Percentiles rank a stretch among this genome's conserved stretches.
phyloP scores from a whole-genome alignment of 2,797 vertebrate species.

The Sternotherus odoratus region DNA sequence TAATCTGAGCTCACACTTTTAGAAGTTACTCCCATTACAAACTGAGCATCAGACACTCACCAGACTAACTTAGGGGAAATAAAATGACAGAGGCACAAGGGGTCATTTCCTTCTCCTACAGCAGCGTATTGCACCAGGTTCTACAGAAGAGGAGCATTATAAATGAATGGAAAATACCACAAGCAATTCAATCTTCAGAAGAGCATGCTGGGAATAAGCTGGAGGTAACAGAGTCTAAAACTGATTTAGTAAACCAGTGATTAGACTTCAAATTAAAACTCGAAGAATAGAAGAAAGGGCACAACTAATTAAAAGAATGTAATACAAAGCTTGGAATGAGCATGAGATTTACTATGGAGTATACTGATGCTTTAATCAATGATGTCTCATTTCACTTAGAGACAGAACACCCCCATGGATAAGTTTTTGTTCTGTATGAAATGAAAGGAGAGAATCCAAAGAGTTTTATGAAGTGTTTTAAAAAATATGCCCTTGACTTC shows the following conservation, averaged over 20 bases:
- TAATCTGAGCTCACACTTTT: not conserved
- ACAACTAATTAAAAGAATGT: conserved; percentile 56
- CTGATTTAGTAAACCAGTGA: conserved; percentile 57
- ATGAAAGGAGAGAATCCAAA: conserved; percentile 20
- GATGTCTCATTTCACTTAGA: not conserved
- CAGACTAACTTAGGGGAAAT: not conserved
- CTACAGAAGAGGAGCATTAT: not conserved
- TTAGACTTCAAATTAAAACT: conserved; percentile 68
- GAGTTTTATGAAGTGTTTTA: not conserved
- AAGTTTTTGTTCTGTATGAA: rapidly evolving
- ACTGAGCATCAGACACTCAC: not conserved
- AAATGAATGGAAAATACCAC: conserved; percentile 29
- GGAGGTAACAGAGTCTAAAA: conserved; percentile 40
- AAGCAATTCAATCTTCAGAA: conserved; percentile 34
- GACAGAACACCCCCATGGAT: not conserved
- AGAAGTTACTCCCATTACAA: not conserved
- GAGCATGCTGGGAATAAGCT: conserved; percentile 47
- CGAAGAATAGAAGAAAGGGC: conserved; percentile 56
- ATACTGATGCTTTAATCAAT: conserved; percentile 56
- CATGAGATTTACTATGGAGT: not conserved
- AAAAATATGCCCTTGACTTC: conserved; percentile 20
- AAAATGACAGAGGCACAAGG: not conserved
- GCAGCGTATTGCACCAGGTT: not conserved
- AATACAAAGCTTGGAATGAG: conserved; percentile 13
- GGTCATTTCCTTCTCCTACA: not conserved